A percentile compares a stretch with the other conserved stretches of the same genome.
Evolutionary conservation across 2,888 invertebrate genomes (phyloP).

Genomic region (Tethea ocularis): DNA sequence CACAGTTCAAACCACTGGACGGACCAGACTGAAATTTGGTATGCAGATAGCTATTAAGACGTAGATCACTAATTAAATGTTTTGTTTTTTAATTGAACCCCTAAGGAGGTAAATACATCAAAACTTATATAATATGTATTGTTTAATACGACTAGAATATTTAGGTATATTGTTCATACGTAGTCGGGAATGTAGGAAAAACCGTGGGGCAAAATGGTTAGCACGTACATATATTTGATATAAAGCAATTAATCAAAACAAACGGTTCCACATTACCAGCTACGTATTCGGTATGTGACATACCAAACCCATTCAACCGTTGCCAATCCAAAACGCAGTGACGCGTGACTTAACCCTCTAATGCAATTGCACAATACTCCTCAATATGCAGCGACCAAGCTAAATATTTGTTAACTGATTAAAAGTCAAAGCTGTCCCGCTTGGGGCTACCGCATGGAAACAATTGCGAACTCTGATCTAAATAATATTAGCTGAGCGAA

Average conservation of each 20-base stretch:
- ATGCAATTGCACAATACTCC: slow-evolving; percentile 78
- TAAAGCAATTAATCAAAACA: slow-evolving; percentile 16
- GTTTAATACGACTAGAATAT: no score
- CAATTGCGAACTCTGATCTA: slow-evolving; percentile 63
- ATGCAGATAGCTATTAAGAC: no score
- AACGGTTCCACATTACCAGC: slow-evolving; percentile 15
- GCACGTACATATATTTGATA: neutral
- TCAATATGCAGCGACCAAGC: slow-evolving; percentile 69
- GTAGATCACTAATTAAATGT: no score
- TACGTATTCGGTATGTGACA: slow-evolving; percentile 59
- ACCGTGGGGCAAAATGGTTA: no score
- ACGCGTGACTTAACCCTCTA: slow-evolving; percentile 60
- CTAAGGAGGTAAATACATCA: no score
- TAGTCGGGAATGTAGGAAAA: no score
- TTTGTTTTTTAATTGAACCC: no score
- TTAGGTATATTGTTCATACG: no score
- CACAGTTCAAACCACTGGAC: no score
- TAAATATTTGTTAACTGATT: slow-evolving; percentile 80
- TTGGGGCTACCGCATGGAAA: slow-evolving; percentile 63
- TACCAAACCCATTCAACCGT: slow-evolving; percentile 51
- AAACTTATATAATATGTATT: no score
- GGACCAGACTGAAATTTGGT: no score
- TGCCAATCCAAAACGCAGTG: slow-evolving; percentile 52
- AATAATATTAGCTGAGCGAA: slow-evolving; percentile 75
- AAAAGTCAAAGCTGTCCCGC: slow-evolving; percentile 79